Base-by-base conservation (phyloP, 1,140 invertebrate genomes). In the Brachionus koreanus region DNA sequence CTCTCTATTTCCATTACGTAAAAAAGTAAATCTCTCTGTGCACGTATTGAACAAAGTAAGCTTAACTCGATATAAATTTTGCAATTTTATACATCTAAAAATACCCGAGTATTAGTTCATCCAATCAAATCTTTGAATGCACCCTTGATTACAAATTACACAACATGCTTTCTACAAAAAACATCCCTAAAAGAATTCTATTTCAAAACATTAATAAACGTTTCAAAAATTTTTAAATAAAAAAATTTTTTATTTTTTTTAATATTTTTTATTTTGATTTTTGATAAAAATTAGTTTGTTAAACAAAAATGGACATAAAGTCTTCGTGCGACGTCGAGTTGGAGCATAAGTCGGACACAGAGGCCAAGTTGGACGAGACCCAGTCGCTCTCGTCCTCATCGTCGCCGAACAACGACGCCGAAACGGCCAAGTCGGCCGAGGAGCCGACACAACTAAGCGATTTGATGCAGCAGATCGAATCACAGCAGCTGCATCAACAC, bases 221-320 rank as follows among this genome's bases (percentile, higher is more conserved):
- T 57, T 57, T 57, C 3, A 19, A 57, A 49, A 49, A 49, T 13
- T 0, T 49, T 46, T 52, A 49, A 49, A 49, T n/a, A 49, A 49
- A 49, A 9, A n/a, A 46, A 13, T 46, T 46, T 46, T 46, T 52
- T 23, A 52, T n/a, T 29, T 29, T 29, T 29, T 29, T 29, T 29
- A 29, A 29, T 29, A 29, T 29, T 29, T 29, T 57, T 57, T 57
- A 2, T 46, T 46, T 46, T 46, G 1, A n/a, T 46, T 12, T n/a
- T 12, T 12, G 23, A 57, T 57, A n/a, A 57, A 57, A 57, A 57
- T 16, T 16, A 57, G 37, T 39, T 39, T 69, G 16, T 69, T 39
- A 16, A 33, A 37, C n/a, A 33, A 37, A 69, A 69, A 69, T 69
- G 65, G 65, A 69, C 65, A 19, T 69, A 39, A 69, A 69, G 19